Evolutionary conservation across 1,140 invertebrate genomes (phyloP), one percentile per base, ranked within the genome.

Genomic region (Drosophila kikkawai): DNA sequence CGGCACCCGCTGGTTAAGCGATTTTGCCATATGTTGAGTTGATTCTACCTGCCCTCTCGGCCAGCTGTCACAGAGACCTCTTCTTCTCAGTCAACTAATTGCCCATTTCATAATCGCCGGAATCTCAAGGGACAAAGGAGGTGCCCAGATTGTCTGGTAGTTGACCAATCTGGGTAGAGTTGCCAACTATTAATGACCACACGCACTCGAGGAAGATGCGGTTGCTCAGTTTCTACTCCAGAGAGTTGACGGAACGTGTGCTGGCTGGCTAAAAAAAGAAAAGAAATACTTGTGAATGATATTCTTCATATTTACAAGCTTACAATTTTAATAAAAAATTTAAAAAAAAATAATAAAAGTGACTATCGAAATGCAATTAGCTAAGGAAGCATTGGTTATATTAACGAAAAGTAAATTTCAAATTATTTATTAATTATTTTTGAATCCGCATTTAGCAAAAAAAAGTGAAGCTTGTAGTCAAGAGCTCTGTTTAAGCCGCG

Each of bases 171-270:
- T 50, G 22, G 32, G n/a, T 57, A 17, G 26, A 47, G 56, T 64
- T 69, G 15, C 19, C 32, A 79, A 82, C 80, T 82, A 63, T 75
- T 71, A 81, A 66, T 77, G 59, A 13, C 60, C 34, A n/a, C 65
- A 76, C 57, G 65, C 51, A 53, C 51, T 42, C 45, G 51, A 26
- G 11, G 26, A 19, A 12, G 66, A 42, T 32, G 42, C 37, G 11
- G n/a, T 12, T 19, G 4, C 11, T 47, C 17, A 13, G 19, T 22
- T 39, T 8, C 8, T 7, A 0, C 19, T 67, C 29, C 19, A 53
- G 66, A 44, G 47, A 44, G 22, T 36, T 19, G 12, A 12, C 1
- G 9, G 37, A 26, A 53, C 37, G 47, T 53, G 47, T 67, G n/a
- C 15, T 42, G 45, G 13, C 26, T 68, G 45, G 36, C 6, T 11